These are phyloP conservation scores for Tachina lurida DNA, from an alignment of 2,888 invertebrate species.

Conservation along the genomic window DNA sequence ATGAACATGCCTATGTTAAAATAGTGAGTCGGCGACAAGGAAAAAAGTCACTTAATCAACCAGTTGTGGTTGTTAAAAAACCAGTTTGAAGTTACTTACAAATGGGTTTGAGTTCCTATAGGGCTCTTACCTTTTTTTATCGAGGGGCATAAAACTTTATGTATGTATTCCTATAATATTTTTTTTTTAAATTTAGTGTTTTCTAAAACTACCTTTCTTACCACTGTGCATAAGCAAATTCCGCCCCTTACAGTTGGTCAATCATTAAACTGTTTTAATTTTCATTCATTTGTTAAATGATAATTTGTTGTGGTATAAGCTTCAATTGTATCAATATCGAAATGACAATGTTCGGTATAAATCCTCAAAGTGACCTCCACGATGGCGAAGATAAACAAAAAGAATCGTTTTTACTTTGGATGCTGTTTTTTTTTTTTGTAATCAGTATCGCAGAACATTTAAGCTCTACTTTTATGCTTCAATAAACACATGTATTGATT, in stretches of 20 bases:
- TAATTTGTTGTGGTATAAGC: constrained; percentile 61
- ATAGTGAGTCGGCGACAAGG: too few relatives aligned
- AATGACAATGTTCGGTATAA: constrained; percentile 62
- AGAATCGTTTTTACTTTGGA: background rate
- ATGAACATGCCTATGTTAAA: too few relatives aligned
- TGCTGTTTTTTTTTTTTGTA: background rate
- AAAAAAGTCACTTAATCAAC: too few relatives aligned
- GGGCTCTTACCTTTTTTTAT: too few relatives aligned
- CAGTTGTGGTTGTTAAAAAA: too few relatives aligned
- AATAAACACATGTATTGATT: constrained; percentile 59
- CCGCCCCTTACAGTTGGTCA: background rate
- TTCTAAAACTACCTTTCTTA: background rate
- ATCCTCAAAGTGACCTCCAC: constrained; percentile 63
- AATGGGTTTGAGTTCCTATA: too few relatives aligned
- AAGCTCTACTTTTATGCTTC: constrained; percentile 60
- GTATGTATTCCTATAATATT: too few relatives aligned
- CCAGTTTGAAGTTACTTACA: too few relatives aligned
- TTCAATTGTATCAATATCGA: constrained; percentile 59
- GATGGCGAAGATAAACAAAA: constrained; percentile 67
- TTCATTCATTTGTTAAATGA: constrained; percentile 53
- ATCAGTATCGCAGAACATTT: constrained; percentile 43
- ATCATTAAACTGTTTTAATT: constrained; percentile 57
- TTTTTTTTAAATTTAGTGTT: background rate
- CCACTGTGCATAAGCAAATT: constrained; percentile 38
- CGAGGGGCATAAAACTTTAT: too few relatives aligned